Conservation (phyloP, 2,797 vertebrate genomes). For the Karalla daura region DNA sequence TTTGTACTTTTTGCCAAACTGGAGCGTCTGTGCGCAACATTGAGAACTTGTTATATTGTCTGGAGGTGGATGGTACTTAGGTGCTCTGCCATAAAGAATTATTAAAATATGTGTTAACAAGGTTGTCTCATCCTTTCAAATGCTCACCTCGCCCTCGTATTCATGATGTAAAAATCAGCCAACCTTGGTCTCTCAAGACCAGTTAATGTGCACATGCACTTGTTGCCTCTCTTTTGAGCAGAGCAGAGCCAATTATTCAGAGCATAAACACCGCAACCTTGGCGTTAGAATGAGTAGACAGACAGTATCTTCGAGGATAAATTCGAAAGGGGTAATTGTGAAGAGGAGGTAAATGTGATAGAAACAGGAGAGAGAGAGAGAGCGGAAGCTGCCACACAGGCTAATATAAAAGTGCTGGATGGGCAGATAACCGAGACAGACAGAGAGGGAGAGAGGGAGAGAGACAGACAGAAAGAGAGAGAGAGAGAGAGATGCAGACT, state of each 20-base stretch:
- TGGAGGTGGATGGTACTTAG: neutral
- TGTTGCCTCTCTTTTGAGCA: conserved; percentile 31
- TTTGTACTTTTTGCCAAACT: neutral
- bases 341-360: conserved; percentile 10
- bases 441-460: conserved; percentile 33
- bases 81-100: conserved; percentile 18
- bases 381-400: conserved; percentile 10
- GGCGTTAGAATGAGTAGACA: conserved; percentile 45
- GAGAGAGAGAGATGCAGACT: conserved; percentile 39
- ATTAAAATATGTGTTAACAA: conserved; percentile 17
- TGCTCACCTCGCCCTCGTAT: conserved; percentile 17
- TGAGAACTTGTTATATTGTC: neutral
- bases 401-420: conserved; percentile 39
- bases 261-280: conserved; percentile 37
- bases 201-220: conserved; percentile 42
- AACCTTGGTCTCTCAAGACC: conserved; percentile 52
- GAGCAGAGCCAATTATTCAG: conserved; percentile 35
- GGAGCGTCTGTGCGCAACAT: neutral
- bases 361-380: neutral
- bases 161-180: conserved; percentile 48
- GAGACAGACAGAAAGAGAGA: conserved; percentile 64
- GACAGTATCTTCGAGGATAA: conserved; percentile 1
- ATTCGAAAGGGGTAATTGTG: conserved; percentile 18
- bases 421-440: conserved; percentile 52
- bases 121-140: conserved; percentile 55